Percentiles rank a stretch among this genome's conserved stretches.
These are phyloP conservation scores for Mesodorylaimus sp. DNA, from an alignment of 2,888 invertebrate genomes.

Conservation along the genomic window DNA sequence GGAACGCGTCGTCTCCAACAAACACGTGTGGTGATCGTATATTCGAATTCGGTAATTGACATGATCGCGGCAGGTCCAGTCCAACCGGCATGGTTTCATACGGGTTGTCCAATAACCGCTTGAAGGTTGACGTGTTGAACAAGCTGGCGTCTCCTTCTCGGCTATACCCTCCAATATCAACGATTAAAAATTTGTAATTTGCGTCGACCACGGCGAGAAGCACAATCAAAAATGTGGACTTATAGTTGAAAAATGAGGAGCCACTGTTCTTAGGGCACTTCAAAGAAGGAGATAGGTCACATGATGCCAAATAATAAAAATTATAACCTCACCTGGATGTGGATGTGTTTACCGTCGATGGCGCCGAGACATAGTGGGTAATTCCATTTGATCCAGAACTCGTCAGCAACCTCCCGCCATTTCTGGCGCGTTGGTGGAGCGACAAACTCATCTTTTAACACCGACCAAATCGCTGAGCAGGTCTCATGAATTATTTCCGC, in stretches of 20 bases:
- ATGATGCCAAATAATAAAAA: too few relatives aligned
- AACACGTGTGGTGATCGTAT: not conserved
- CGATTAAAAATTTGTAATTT: not conserved
- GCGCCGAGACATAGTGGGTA: conserved; percentile 15
- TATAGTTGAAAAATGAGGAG: not conserved
- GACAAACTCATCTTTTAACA: not conserved
- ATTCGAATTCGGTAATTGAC: not conserved
- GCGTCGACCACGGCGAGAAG: not conserved
- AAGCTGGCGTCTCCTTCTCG: not conserved
- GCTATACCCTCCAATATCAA: not conserved
- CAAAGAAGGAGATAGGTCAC: too few relatives aligned
- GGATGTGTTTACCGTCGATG: not conserved
- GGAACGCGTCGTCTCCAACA: not conserved
- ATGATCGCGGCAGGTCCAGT: not conserved
- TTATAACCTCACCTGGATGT: not conserved
- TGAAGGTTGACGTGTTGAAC: not conserved
- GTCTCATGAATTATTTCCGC: not conserved
- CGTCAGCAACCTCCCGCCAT: conserved; percentile 9
- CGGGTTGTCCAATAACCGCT: not conserved
- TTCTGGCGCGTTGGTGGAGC: not conserved
- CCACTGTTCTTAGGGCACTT: not conserved
- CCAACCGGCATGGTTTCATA: not conserved
- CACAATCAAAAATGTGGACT: not conserved
- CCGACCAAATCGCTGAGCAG: not conserved
- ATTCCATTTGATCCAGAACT: conserved; percentile 18